Base-by-base conservation (phyloP, 2,113 vertebrate genomes). In the Micromys minutus region DNA sequence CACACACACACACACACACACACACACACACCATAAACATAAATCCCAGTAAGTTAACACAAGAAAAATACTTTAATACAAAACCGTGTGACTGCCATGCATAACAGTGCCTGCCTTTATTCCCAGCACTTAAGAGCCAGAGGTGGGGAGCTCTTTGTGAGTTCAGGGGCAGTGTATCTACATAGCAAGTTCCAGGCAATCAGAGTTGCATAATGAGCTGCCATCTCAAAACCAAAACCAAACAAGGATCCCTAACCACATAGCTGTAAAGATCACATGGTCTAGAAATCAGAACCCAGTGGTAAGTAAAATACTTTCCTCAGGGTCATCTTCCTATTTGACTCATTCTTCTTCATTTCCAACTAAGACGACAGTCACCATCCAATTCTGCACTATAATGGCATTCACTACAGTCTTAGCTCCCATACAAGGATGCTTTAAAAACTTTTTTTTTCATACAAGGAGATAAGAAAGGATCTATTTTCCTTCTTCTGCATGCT, bases 51-150 rank as follows among this genome's bases (percentile, higher is more conserved):
- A 94, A 65, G 29, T 76, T 63, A 90, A 92, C 24, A 69, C n/a
- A 50, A 79, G 52, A 67, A 91, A 86, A 95, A 61, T 74, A 94
- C 34, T 15, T 84, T n/a, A 76, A 42, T 39, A 89, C 34, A 87
- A 21, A 52, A 72, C 45, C 69, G 83, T 16, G 17, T 12, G 7
- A 87, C 45, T 63, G 39, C 75, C 34, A 55, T 21, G 47, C 10
- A 55, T 36, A n/a, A 50, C 22, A 45, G 34, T n/a, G 2, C 50
- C 47, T n/a, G 79, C 81, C 39, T 45, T 63, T 34, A 45, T 63
- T 84, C 26, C n/a, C 57, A 63, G 26, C 6, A 45, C 81, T 26
- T 2, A 21, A 24, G 15, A 84, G 16, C 24, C 24, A 63, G 39
- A 63, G 39, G 39, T 17, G 2, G 16, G 16, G 13, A 63, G 39